Base-by-base conservation (phyloP, 2,797 vertebrate species). In the Trachurus trachurus region DNA sequence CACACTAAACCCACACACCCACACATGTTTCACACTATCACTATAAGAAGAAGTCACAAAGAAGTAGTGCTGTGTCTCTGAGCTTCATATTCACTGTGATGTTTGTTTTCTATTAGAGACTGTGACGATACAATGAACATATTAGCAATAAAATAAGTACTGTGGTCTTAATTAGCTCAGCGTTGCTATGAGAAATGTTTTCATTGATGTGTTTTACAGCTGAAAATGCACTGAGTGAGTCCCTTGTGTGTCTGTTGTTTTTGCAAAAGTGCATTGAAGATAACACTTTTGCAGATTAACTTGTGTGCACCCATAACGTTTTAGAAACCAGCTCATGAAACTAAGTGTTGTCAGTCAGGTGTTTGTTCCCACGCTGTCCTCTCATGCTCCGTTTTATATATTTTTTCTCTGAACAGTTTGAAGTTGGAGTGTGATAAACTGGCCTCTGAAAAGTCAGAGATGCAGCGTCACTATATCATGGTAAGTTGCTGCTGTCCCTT, bases 381-480 rank as follows among this genome's bases (percentile, higher is more conserved):
- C 26, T 49, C 4, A 61, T 16, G 26, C 42, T 47, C 44, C 21
- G 47, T 15, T 67, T 1, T 68, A 0, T 66, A 5, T 34, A 34
- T 34, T 34, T 34, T 47, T 17, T 71, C 42, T 66, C n/a, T 39
- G 4, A 21, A 37, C 76, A 95, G 95, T 91, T 87, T 95, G 84
- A 95, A 95, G 94, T 89, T 99, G 94, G 98, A 99, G 86, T 99
- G 98, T 73, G 98, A 99, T 92, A 99, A 99, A 86, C 95, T 99
- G 86, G 98, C 98, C 66, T 99, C 97, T 1, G 98, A 99, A 91
- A 99, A 99, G 93, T 99, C 98, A 0, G 98, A 99, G 95, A 99
- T 99, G 98, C 98, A 99, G 88, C 97, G 98, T 90, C 98, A 99
- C 89, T 99, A 99, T 50, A 97, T 99, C 93, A 95, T 95, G 94